A percentile compares a stretch with the other conserved stretches of the same genome.
Evolutionary conservation across 2,113 vertebrate genomes (phyloP).

Genomic region (Chionomys nivalis): DNA sequence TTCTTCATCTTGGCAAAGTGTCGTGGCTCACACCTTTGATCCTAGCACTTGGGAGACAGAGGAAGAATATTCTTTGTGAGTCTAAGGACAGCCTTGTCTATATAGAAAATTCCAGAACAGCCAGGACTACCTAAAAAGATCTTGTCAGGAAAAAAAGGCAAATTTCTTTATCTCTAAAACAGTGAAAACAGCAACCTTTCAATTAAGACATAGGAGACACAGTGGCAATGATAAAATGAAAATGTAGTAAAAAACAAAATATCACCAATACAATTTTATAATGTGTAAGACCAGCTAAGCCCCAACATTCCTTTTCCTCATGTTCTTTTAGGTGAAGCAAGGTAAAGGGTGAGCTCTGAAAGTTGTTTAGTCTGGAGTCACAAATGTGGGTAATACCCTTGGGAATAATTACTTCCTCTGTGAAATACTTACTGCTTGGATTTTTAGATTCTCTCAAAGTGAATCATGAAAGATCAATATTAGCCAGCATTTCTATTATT

Average conservation of each 20-base stretch:
- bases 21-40: too few species aligned
- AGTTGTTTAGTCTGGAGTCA: background rate
- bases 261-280: background rate
- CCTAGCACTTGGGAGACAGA: too few species aligned
- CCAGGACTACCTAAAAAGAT: background rate
- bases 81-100: too few species aligned
- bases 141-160: background rate
- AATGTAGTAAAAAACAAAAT: background rate
- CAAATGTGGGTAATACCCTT: background rate
- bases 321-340: slow-evolving; percentile 6
- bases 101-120: too few species aligned
- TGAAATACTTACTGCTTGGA: slow-evolving; percentile 6
- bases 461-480: background rate
- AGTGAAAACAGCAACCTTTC: slow-evolving; percentile 17
- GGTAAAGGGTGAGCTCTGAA: background rate
- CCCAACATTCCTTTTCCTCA: background rate
- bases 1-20: too few species aligned
- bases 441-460: slow-evolving; percentile 26
- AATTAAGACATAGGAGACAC: background rate
- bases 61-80: too few species aligned
- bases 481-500: background rate
- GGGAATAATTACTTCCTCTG: background rate
- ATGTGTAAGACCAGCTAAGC: background rate
- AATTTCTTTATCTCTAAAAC: background rate
- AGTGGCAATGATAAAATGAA: slow-evolving; percentile 22